Percentiles rank a stretch among this genome's conserved stretches.
phyloP scores from a whole-genome alignment of 2,113 vertebrate species.

The Orthonyx spaldingii region DNA sequence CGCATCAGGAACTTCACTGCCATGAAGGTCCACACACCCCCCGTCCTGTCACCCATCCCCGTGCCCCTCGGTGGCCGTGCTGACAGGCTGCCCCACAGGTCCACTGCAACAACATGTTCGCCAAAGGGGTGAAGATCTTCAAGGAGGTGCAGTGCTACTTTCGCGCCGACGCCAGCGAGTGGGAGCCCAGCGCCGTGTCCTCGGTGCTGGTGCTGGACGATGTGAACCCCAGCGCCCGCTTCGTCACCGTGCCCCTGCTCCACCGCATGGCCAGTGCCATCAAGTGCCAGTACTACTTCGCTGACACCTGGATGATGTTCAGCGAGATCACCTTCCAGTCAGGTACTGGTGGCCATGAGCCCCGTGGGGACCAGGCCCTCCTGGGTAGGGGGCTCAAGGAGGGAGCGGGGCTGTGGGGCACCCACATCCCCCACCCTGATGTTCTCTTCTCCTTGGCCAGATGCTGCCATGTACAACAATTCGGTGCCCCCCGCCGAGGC shows the following conservation, averaged over 20 bases:
- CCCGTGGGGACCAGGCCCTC: fast-evolving
- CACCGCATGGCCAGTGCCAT: slow-evolving; percentile 90
- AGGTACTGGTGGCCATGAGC: slow-evolving; percentile 52
- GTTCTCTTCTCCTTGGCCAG: slow-evolving; percentile 61
- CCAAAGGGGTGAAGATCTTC: slow-evolving; percentile 90
- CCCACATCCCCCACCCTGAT: neutral
- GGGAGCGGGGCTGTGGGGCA: neutral
- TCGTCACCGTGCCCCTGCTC: slow-evolving; percentile 86
- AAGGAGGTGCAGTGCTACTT: slow-evolving; percentile 90
- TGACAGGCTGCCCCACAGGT: slow-evolving; percentile 74
- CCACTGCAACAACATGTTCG: slow-evolving; percentile 96
- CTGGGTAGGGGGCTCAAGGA: neutral
- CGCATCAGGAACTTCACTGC: slow-evolving; percentile 90
- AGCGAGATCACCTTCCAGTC: slow-evolving; percentile 98
- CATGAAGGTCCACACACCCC: slow-evolving; percentile 83
- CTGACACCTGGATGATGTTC: slow-evolving; percentile 93
- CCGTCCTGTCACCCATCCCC: fast-evolving
- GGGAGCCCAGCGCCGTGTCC: slow-evolving; percentile 81
- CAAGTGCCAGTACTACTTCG: slow-evolving; percentile 91
- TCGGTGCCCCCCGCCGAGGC: slow-evolving; percentile 73
- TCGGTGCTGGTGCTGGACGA: slow-evolving; percentile 81
- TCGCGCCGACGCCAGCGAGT: slow-evolving; percentile 79
- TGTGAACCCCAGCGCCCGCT: slow-evolving; percentile 86
- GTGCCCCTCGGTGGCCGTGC: fast-evolving
- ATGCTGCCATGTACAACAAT: slow-evolving; percentile 93